phyloP scores from a whole-genome alignment of 64 coral and sea anemone genomes.

The Anthopleura sola region DNA sequence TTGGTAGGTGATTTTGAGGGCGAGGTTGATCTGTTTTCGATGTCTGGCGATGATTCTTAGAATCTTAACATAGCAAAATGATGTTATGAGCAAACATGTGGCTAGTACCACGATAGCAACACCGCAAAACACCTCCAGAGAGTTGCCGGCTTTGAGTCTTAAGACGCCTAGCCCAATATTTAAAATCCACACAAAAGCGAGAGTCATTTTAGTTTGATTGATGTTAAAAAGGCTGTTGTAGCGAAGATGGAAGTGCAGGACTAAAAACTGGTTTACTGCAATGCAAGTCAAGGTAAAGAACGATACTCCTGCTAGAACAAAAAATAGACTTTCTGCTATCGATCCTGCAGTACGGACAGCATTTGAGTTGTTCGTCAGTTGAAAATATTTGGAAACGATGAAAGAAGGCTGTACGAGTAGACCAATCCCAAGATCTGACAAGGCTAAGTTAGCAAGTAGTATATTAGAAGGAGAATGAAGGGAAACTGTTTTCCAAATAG shows the following conservation, averaged over 20 bases:
- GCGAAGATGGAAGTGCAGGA: not conserved
- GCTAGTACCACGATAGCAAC: not conserved
- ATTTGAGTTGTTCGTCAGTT: not conserved
- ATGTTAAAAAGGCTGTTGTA: not conserved
- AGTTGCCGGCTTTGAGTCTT: not conserved
- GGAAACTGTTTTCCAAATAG: slow-evolving; percentile 20
- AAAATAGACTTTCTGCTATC: not conserved
- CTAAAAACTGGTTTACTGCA: not conserved
- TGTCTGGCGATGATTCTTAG: not conserved
- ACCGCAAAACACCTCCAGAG: not conserved
- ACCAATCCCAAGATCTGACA: slow-evolving; percentile 20
- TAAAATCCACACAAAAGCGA: not conserved
- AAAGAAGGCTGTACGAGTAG: slow-evolving; percentile 28
- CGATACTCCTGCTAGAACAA: not conserved
- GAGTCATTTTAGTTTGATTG: not conserved
- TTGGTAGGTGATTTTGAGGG: not conserved
- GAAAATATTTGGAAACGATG: slow-evolving; percentile 1
- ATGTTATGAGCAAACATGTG: not conserved
- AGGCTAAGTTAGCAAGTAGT: slow-evolving; percentile 5
- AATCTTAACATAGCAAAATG: not conserved
- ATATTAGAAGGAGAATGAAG: slow-evolving; percentile 22
- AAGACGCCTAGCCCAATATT: not conserved
- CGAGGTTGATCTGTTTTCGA: not conserved
- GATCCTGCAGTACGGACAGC: not conserved
- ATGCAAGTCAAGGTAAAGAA: not conserved